These are phyloP conservation scores for Pterocles burchelli DNA, from an alignment of 2,113 vertebrate genomes.

Conservation along the genomic window DNA sequence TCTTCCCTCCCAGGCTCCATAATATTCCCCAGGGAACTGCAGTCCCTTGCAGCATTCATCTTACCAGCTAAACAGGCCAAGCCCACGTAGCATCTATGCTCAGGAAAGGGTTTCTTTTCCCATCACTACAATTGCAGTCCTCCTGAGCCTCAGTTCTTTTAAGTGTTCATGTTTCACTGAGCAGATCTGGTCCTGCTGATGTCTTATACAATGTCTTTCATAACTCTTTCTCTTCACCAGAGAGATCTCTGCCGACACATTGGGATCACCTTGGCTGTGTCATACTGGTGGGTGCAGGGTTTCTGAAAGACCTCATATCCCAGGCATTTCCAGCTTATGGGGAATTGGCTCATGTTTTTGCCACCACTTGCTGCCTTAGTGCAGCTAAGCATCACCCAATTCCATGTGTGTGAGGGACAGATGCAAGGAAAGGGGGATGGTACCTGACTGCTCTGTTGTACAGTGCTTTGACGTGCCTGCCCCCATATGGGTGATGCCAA, in stretches of 20 bases:
- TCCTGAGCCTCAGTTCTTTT: not conserved
- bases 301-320: not conserved
- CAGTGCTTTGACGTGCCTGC: not conserved
- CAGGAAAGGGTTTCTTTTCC: not conserved
- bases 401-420: not conserved
- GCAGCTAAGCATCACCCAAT: not conserved
- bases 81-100: not conserved
- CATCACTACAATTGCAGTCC: not conserved
- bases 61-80: not conserved
- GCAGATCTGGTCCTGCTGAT: not conserved
- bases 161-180: not conserved
- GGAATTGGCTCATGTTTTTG: not conserved
- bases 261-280: not conserved
- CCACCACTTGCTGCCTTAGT: not conserved
- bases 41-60: not conserved
- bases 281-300: not conserved
- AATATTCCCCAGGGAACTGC: not conserved
- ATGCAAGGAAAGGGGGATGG: fast-evolving
- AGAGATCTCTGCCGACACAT: not conserved
- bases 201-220: not conserved
- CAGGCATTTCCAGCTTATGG: not conserved
- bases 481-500: not conserved
- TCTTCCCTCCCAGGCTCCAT: not conserved
- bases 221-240: not conserved
- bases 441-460: not conserved